A percentile compares a stretch with the other conserved stretches of the same genome.
These are phyloP conservation scores for Cerastoderma edule DNA, from an alignment of 2,888 invertebrate species.

Conservation along the genomic window DNA sequence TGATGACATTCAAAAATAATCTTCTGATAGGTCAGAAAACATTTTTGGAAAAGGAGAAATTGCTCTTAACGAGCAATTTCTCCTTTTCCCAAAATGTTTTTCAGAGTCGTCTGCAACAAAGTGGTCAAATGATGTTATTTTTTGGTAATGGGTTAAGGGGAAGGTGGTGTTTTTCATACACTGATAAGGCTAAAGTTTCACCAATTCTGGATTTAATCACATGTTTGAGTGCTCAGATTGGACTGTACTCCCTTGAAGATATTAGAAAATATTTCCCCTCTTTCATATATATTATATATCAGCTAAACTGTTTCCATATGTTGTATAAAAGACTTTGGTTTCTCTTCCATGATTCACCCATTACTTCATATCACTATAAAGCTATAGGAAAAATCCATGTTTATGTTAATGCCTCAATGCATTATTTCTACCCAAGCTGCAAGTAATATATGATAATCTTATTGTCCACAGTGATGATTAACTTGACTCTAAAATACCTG, in stretches of 20 bases:
- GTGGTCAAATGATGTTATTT: neutral
- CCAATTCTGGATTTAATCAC: constrained; percentile 39
- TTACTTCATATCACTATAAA: neutral
- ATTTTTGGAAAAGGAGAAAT: constrained; percentile 8
- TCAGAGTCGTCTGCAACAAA: no score
- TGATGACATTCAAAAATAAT: no score
- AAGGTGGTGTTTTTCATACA: constrained; percentile 23
- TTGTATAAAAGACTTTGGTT: neutral
- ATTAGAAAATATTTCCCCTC: constrained; percentile 21
- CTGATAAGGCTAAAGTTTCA: constrained; percentile 18
- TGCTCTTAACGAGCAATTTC: neutral
- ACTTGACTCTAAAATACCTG: no score
- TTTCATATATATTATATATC: constrained; percentile 26
- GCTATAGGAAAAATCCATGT: no score
- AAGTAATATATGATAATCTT: no score
- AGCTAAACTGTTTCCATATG: constrained; percentile 20
- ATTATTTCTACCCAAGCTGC: no score
- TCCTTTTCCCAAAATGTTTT: no score
- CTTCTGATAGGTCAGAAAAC: no score
- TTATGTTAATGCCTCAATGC: no score
- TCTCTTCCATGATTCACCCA: neutral
- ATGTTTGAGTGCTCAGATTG: constrained; percentile 21
- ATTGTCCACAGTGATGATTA: no score
- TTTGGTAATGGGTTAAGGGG: constrained; percentile 16
- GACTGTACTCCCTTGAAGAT: constrained; percentile 11